Conservation (phyloP, 2,888 invertebrate species). For the Brachyptera putata region DNA sequence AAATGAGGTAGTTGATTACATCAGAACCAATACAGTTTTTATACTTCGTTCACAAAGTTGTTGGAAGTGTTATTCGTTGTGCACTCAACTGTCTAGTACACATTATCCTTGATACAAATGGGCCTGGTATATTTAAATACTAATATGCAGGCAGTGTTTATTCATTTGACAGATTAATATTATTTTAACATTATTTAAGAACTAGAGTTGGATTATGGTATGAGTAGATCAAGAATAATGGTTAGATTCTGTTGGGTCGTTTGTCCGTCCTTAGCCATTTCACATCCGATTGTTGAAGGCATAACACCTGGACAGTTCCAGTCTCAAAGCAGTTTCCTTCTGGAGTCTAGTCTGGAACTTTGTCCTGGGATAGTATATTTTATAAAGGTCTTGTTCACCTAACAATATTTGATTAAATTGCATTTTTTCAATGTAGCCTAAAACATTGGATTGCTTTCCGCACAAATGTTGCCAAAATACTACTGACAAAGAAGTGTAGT, state of each 20-base stretch:
- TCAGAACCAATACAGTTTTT: too few species aligned
- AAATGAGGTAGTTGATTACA: too few species aligned
- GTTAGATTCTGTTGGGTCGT: constrained; percentile 8
- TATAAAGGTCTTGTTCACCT: constrained; percentile 6
- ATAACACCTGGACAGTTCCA: neutral
- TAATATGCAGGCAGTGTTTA: neutral
- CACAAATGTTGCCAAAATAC: constrained; percentile 19
- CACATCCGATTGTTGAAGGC: constrained; percentile 1
- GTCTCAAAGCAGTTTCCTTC: neutral
- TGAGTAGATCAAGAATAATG: neutral
- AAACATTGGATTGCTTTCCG: constrained; percentile 8
- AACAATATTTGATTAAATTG: constrained; percentile 1
- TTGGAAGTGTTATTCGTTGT: too few species aligned
- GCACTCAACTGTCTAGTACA: too few species aligned
- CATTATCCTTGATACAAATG: too few species aligned
- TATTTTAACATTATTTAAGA: neutral
- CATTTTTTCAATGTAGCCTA: neutral
- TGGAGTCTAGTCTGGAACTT: neutral
- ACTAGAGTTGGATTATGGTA: too few species aligned
- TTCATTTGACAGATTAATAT: neutral
- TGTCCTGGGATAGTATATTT: constrained; percentile 4
- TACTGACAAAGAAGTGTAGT: neutral
- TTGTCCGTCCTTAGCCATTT: constrained; percentile 17
- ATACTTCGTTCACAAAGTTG: too few species aligned
- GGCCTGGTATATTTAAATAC: neutral